phyloP scores from a whole-genome alignment of 2,888 invertebrate genomes.

The Oeneis ivallda region DNA sequence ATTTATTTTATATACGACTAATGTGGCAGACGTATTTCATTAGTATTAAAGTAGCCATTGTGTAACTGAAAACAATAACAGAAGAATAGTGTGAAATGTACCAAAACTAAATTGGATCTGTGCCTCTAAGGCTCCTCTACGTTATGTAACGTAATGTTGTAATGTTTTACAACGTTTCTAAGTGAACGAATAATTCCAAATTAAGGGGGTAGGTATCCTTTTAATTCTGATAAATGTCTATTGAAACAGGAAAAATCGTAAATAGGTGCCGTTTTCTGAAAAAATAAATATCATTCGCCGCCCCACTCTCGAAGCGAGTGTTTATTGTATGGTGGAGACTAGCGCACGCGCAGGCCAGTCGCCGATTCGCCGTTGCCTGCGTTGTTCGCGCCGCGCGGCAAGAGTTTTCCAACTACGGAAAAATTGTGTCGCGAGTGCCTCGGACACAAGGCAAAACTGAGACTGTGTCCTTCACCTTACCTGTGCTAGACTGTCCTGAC shows the following conservation, averaged over 20 bases:
- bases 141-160: not conserved
- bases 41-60: conserved; percentile 3
- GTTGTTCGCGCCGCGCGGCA: conserved; percentile 72
- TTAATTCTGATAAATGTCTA: conserved; percentile 12
- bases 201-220: not conserved
- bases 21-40: not conserved
- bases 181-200: not conserved
- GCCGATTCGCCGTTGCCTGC: conserved; percentile 65
- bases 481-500: conserved; percentile 37
- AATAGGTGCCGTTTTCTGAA: conserved; percentile 41
- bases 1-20: conserved; percentile 2
- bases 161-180: not conserved
- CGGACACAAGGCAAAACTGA: conserved; percentile 37
- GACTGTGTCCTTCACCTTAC: conserved; percentile 37
- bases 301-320: conserved; percentile 74
- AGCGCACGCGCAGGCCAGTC: conserved; percentile 57
- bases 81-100: conserved; percentile 14
- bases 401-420: conserved; percentile 69
- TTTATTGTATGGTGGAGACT: conserved; percentile 61
- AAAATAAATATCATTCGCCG: conserved; percentile 47
- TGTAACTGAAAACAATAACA: conserved; percentile 4
- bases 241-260: conserved; percentile 30
- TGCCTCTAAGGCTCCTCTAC: not conserved
- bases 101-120: conserved; percentile 1
- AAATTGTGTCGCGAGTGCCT: conserved; percentile 76